These are phyloP conservation scores for Hetaerina titia DNA, from an alignment of 2,888 invertebrate genomes.

Conservation along the genomic window DNA sequence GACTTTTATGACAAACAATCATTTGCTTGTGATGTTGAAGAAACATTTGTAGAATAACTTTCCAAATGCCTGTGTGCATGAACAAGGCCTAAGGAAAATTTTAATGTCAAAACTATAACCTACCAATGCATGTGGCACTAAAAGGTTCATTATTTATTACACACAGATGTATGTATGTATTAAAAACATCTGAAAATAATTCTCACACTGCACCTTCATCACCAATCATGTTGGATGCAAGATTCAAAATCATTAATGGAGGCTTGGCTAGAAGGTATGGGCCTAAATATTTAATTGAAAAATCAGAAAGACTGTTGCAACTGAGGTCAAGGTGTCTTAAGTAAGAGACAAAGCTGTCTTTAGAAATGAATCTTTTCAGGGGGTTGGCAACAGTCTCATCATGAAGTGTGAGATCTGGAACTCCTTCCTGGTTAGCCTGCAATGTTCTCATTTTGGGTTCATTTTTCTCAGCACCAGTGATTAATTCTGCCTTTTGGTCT, in stretches of 20 bases:
- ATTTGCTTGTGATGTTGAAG: no score
- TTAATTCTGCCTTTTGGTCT: background rate
- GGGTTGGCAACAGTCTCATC: background rate
- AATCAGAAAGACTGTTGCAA: slow-evolving; percentile 81
- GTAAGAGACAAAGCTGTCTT: slow-evolving; percentile 28
- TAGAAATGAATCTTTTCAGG: background rate
- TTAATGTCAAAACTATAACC: background rate
- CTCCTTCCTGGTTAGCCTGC: background rate
- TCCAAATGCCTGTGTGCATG: background rate
- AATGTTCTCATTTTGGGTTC: background rate
- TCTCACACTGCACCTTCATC: slow-evolving; percentile 79
- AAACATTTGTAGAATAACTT: no score
- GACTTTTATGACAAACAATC: no score
- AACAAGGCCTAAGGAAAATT: background rate
- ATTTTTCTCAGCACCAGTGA: background rate
- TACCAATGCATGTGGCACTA: background rate
- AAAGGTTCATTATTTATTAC: background rate
- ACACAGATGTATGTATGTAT: background rate
- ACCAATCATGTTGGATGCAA: slow-evolving; percentile 81
- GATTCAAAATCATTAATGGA: slow-evolving; percentile 78
- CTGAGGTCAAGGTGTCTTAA: slow-evolving; percentile 78
- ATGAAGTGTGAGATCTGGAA: background rate
- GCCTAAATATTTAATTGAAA: slow-evolving; percentile 80
- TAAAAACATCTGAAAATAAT: background rate
- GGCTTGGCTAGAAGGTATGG: slow-evolving; percentile 80